phyloP scores from a whole-genome alignment of 1,140 invertebrate species.

The Drosophila lacertosa region DNA sequence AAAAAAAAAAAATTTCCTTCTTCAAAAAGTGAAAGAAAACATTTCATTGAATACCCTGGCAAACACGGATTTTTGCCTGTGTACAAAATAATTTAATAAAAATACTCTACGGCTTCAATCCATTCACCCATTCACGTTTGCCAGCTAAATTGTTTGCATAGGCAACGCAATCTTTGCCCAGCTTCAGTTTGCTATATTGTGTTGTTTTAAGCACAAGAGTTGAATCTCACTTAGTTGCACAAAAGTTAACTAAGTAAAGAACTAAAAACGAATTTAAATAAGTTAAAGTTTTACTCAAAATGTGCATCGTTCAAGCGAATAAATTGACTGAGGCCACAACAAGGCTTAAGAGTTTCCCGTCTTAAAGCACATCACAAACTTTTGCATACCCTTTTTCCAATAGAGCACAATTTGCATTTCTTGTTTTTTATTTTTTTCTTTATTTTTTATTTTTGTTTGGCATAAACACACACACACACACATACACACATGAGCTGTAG shows the following conservation, averaged over 20 bases:
- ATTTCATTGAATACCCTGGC: slow-evolving; percentile 22
- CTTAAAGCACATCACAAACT: neutral
- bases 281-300: too few relatives aligned
- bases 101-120: slow-evolving; percentile 3
- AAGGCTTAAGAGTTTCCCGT: neutral
- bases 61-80: neutral
- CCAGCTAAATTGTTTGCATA: too few relatives aligned
- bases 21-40: slow-evolving; percentile 7
- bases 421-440: slow-evolving; percentile 17
- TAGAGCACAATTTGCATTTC: slow-evolving; percentile 41
- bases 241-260: too few relatives aligned
- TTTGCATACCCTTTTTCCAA: slow-evolving; percentile 22
- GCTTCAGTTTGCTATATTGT: too few relatives aligned
- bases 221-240: too few relatives aligned
- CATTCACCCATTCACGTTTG: neutral
- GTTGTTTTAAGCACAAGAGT: too few relatives aligned
- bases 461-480: slow-evolving; percentile 26
- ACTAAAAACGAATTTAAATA: too few relatives aligned
- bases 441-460: slow-evolving; percentile 29
- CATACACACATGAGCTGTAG: slow-evolving; percentile 39
- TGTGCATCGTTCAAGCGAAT: too few relatives aligned
- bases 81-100: neutral
- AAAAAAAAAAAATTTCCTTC: slow-evolving; percentile 79
- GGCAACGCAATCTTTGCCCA: too few relatives aligned
- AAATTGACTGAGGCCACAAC: too few relatives aligned